These are phyloP conservation scores for Dromococcyx pavoninus DNA, from an alignment of 2,797 vertebrate species.

Conservation along the genomic window DNA sequence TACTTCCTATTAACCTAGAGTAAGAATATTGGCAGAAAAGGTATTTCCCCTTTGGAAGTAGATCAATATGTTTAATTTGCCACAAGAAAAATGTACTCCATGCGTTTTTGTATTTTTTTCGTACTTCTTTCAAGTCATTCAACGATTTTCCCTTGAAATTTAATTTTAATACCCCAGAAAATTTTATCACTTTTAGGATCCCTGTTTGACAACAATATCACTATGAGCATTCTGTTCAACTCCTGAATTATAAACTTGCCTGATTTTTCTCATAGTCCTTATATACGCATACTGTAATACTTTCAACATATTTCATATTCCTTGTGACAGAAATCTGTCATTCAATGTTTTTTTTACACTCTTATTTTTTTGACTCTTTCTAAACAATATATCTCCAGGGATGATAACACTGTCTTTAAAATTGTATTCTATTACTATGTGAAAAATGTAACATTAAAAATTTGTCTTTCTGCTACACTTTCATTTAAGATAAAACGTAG, in stretches of 20 bases:
- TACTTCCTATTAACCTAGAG: neutral
- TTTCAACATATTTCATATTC: neutral
- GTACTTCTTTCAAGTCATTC: neutral
- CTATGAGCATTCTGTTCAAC: neutral
- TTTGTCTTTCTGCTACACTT: neutral
- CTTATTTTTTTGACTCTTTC: neutral
- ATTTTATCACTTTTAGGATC: neutral
- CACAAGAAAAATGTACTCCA: neutral
- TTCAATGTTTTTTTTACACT: neutral
- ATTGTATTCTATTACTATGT: neutral
- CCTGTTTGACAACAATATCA: neutral
- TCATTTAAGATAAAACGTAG: neutral
- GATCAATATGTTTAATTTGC: neutral
- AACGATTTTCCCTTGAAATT: neutral
- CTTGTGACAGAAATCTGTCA: neutral
- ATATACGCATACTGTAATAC: neutral
- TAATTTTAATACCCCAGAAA: neutral
- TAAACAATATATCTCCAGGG: neutral
- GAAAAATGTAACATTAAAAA: neutral
- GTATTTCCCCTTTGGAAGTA: neutral
- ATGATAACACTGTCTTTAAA: neutral
- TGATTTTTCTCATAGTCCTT: neutral
- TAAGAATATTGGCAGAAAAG: neutral
- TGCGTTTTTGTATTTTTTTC: neutral
- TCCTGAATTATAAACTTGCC: neutral